These are phyloP conservation scores for Apostichopus japonicus DNA, from an alignment of 35 echinoderm and acorn worm species.

Conservation along the genomic window DNA sequence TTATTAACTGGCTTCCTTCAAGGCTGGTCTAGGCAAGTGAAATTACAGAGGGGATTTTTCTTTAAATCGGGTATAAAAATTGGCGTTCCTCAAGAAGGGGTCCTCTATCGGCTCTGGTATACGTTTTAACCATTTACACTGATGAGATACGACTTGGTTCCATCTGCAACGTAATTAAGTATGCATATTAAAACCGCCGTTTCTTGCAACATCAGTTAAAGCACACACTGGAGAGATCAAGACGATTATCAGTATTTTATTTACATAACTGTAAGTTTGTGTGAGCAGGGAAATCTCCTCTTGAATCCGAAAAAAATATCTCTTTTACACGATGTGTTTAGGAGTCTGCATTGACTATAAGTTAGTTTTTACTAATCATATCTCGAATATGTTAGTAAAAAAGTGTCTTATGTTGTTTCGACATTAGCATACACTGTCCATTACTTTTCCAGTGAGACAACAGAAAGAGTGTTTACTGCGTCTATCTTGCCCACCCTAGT, in stretches of 20 bases:
- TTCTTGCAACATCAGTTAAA: slow-evolving; percentile 38
- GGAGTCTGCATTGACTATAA: not conserved
- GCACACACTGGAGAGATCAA: slow-evolving; percentile 11
- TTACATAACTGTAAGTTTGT: not conserved
- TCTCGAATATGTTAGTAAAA: not conserved
- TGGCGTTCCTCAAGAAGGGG: no score
- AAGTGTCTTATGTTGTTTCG: not conserved
- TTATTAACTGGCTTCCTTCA: not conserved
- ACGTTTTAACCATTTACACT: not conserved
- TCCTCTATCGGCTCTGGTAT: no score
- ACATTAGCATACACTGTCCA: no score
- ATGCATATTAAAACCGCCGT: slow-evolving; percentile 3
- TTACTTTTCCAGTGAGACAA: no score
- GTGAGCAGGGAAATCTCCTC: not conserved
- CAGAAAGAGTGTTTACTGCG: no score
- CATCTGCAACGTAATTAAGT: not conserved
- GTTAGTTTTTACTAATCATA: not conserved
- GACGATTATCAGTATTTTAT: not conserved
- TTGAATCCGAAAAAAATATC: not conserved
- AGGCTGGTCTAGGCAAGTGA: not conserved
- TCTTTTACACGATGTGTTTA: not conserved
- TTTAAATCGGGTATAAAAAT: not conserved
- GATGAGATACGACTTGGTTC: no score
- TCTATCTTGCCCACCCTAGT: no score
- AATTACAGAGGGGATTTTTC: not conserved